Base-by-base conservation (phyloP, 2,888 invertebrate genomes). In the Lasioglossum figueresi region DNA sequence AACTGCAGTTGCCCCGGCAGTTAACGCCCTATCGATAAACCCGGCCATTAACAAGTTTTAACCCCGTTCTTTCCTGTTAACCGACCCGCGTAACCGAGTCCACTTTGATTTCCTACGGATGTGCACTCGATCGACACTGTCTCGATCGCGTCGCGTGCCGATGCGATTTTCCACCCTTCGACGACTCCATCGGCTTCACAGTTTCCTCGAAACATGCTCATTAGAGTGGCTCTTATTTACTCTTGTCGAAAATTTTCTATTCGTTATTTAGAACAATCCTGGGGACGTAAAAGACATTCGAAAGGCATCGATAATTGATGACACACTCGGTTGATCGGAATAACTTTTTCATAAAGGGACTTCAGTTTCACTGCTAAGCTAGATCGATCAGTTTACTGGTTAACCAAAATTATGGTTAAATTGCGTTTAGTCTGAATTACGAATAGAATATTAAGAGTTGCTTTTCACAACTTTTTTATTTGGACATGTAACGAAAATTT, bases 11-110 rank as follows among this genome's bases (percentile, higher is more conserved):
- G 70, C 52, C 78, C 40, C 63, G 70, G 23, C 77, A 73, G 84
- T 70, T 66, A 75, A 79, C 85, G 84, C 80, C 83, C 80, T 79
- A 82, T 77, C 91, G 91, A 92, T 92, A 91, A 89, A 90, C 85
- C 85, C 45, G 79, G 79, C 79, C 88, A 86, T 91, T 89, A 91
- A 88, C 89, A 90, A 88, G 82, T 89, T 89, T 88, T 82, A 84
- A 88, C 84, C 84, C 86, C 79, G 37, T 52, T 72, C 56, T n/a
- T 43, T 23, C 12, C 12, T 5, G 23, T 23, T 4, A 68, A 23
- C 19, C 37, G 23, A 68, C 10, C 23, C 37, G 34, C 23, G 23
- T 68, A 68, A 68, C 68, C 37, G 23, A 68, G 68, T 23, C 10
- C 19, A 23, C 68, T 68, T 68, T 68, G 68, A 37, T 68, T 37